phyloP scores from a whole-genome alignment of 2,797 vertebrate species.

The Eulemur albifrons region DNA sequence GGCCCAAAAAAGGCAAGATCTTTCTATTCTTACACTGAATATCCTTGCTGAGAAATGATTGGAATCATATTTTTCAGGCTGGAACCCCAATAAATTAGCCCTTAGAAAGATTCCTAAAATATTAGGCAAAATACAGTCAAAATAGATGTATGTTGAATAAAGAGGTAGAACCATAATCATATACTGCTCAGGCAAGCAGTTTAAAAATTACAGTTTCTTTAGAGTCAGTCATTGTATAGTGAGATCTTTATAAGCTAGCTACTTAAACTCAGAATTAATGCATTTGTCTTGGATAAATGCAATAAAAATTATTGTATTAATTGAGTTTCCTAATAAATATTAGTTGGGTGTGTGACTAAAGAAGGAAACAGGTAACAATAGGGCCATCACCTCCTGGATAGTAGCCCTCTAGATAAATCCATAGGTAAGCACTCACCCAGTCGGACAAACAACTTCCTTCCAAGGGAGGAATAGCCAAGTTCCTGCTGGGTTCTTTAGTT shows the following conservation, averaged over 20 bases:
- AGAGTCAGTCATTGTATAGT: not conserved
- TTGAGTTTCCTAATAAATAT: not conserved
- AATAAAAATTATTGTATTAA: not conserved
- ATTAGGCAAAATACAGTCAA: not conserved
- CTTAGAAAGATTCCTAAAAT: not conserved
- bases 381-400: not conserved
- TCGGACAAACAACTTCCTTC: not conserved
- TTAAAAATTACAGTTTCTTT: not conserved
- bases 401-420: not conserved
- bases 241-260: not conserved
- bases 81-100: not conserved
- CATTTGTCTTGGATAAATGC: not conserved
- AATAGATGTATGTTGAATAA: not conserved
- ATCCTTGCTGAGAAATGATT: not conserved
- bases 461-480: not conserved
- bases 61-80: conserved; percentile 1
- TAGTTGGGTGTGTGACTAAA: not conserved
- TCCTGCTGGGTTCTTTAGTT: not conserved
- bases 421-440: not conserved
- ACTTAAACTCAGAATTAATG: conserved; percentile 15
- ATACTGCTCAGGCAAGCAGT: not conserved
- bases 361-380: not conserved
- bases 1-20: not conserved
- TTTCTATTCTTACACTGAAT: not conserved
- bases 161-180: not conserved